Percentiles rank a stretch among this genome's conserved stretches.
Conservation (phyloP, 2,888 invertebrate species). For the Congeria kusceri region DNA sequence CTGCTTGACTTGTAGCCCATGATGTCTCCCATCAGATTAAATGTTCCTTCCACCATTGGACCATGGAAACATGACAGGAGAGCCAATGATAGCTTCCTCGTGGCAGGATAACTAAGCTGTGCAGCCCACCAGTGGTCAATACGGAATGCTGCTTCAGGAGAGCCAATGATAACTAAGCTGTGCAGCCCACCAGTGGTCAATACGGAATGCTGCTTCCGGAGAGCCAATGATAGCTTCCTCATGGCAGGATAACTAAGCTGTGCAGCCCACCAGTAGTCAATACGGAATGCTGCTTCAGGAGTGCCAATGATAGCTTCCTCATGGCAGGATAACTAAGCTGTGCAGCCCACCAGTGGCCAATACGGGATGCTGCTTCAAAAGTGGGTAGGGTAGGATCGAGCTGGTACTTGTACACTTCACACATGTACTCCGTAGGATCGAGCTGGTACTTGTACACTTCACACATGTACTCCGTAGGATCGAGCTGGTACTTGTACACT, state of each 20-base stretch:
- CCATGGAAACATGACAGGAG: slow-evolving; percentile 58
- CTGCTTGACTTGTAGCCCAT: slow-evolving; percentile 44
- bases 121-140: slow-evolving; percentile 46
- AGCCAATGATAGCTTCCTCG: slow-evolving; percentile 30
- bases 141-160: too few species aligned
- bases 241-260: too few species aligned
- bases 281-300: neutral
- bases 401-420: neutral
- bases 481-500: too few species aligned
- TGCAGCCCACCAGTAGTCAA: too few species aligned
- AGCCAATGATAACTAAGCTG: too few species aligned
- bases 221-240: slow-evolving; percentile 28
- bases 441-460: too few species aligned
- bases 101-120: slow-evolving; percentile 18
- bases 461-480: too few species aligned
- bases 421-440: too few species aligned
- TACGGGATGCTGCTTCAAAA: neutral
- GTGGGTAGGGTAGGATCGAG: slow-evolving; percentile 4
- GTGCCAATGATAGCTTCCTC: slow-evolving; percentile 24
- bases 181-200: too few species aligned
- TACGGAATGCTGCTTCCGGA: too few species aligned
- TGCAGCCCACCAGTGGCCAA: slow-evolving; percentile 46
- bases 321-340: slow-evolving; percentile 25
- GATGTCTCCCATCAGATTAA: slow-evolving; percentile 62
- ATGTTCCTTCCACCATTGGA: slow-evolving; percentile 55